A percentile compares a stretch with the other conserved stretches of the same genome.
Evolutionary conservation across 30 jellyfish, hydroid and myxozoan genomes (phyloP).

Genomic region (Aurelia aurita): DNA sequence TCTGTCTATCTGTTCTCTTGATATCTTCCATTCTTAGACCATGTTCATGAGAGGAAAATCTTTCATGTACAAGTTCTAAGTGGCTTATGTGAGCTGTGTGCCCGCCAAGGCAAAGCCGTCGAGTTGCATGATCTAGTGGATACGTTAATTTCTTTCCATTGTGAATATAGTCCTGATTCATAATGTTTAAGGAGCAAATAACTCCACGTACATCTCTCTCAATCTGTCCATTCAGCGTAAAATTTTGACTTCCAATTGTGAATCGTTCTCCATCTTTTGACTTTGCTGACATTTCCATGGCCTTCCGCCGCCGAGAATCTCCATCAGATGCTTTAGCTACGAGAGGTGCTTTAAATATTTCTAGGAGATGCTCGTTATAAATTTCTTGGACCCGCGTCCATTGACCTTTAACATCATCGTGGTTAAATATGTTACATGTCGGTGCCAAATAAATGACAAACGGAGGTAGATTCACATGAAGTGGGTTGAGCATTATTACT

Average conservation of each 20-base stretch:
- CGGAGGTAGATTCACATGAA: too few species aligned
- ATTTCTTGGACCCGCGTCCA: too few species aligned
- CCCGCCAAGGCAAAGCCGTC: too few species aligned
- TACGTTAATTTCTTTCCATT: neutral
- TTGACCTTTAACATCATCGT: too few species aligned
- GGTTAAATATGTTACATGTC: too few species aligned
- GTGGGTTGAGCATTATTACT: too few species aligned
- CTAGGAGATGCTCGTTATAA: too few species aligned
- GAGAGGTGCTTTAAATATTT: neutral
- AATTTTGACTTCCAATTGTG: neutral
- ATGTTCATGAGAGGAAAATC: neutral
- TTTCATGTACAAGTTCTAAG: too few species aligned
- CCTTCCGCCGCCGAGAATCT: neutral
- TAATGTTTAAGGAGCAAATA: neutral
- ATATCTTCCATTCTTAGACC: neutral
- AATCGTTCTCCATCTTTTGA: neutral
- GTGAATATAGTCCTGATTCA: neutral
- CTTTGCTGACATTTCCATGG: neutral
- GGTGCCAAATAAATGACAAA: too few species aligned
- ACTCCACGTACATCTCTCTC: neutral
- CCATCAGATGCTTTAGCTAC: constrained; percentile 1
- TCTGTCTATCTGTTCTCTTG: neutral
- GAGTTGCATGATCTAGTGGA: too few species aligned
- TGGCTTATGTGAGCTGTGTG: too few species aligned
- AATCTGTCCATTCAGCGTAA: neutral